Conservation (phyloP, 1,140 invertebrate genomes). For the Atta texana region DNA sequence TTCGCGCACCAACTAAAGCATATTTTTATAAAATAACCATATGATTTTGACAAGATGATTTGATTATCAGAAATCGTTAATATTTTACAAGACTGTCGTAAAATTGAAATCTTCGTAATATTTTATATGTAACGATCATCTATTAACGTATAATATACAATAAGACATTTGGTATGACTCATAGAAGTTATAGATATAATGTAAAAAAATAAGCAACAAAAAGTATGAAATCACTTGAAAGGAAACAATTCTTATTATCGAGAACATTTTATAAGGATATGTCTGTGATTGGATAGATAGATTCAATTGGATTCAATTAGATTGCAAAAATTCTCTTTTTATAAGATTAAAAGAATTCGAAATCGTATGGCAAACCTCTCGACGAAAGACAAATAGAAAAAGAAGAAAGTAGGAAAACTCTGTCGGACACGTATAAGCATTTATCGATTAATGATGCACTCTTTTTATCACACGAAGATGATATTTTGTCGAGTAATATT, state of each 20-base stretch:
- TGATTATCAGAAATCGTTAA: not conserved
- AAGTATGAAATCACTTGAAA: too few species aligned
- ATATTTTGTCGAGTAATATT: not conserved
- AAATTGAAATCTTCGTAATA: not conserved
- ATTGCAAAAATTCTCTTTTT: not conserved
- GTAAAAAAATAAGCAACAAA: too few species aligned
- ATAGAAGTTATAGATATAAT: too few species aligned
- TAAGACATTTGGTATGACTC: not conserved
- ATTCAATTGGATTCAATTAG: not conserved
- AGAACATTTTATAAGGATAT: not conserved
- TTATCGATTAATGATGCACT: constrained; percentile 17
- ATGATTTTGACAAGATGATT: not conserved
- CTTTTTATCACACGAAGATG: not conserved
- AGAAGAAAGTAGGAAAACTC: not conserved
- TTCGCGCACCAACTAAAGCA: not conserved
- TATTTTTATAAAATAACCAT: not conserved
- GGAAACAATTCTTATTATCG: too few species aligned
- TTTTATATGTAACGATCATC: not conserved
- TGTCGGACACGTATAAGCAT: not conserved
- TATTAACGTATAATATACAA: not conserved
- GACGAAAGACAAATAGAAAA: not conserved
- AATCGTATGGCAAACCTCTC: not conserved
- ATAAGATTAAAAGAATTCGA: not conserved
- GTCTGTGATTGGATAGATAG: not conserved
- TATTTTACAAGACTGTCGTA: not conserved